Evolutionary conservation across 2,888 invertebrate species (phyloP).

Genomic region (Epinotia nisella): DNA sequence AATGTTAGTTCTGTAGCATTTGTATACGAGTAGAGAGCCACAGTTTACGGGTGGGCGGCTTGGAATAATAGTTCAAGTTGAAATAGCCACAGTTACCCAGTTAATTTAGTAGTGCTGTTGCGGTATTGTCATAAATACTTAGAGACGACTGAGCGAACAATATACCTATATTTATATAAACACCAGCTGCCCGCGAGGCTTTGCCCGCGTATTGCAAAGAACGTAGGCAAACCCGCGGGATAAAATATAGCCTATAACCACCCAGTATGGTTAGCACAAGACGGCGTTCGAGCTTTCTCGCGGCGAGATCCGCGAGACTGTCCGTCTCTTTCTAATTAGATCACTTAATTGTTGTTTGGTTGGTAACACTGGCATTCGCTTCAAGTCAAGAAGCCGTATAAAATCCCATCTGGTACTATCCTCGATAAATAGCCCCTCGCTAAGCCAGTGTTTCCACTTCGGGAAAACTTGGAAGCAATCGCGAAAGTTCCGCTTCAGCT

Average conservation of each 20-base stretch:
- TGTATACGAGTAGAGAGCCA: conserved; percentile 1
- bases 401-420: background rate
- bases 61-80: background rate
- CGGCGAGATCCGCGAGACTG: no score
- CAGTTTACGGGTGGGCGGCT: conserved; percentile 1
- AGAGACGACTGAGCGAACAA: conserved; percentile 1
- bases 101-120: conserved; percentile 3
- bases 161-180: background rate
- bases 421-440: conserved; percentile 3
- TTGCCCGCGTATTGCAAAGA: no score
- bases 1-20: conserved; percentile 19
- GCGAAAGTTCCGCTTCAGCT: background rate
- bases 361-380: background rate
- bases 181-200: no score
- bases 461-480: background rate
- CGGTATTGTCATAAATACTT: background rate
- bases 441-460: background rate
- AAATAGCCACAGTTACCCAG: background rate
- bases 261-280: no score
- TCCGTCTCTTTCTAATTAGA: no score
- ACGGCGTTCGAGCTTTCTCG: no score
- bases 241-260: no score
- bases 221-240: no score
- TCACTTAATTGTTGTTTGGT: background rate
- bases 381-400: background rate